A percentile compares a stretch with the other conserved stretches of the same genome.
These are phyloP conservation scores for Pholis gunnellus DNA, from an alignment of 2,113 vertebrate species.

Conservation along the genomic window DNA sequence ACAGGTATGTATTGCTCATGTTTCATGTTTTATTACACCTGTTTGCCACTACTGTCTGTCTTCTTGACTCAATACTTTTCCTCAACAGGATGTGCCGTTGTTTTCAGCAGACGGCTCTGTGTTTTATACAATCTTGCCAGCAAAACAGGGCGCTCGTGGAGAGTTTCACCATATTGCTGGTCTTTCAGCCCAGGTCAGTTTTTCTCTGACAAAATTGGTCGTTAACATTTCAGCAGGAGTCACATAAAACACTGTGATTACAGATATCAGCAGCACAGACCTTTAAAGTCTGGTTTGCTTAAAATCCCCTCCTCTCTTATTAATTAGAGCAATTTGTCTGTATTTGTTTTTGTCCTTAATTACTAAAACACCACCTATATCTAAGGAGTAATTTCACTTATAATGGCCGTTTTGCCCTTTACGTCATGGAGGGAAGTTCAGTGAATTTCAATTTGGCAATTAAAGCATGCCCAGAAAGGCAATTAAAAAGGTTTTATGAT, in stretches of 20 bases:
- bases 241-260: constrained; percentile 23
- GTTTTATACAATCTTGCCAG: constrained; percentile 84
- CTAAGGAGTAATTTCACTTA: constrained; percentile 1
- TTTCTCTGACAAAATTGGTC: background rate
- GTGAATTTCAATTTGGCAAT: constrained; percentile 1
- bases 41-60: background rate
- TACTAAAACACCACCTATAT: constrained; percentile 14
- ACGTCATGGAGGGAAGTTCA: background rate
- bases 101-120: constrained; percentile 81
- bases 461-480: background rate
- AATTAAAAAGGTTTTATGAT: constrained; percentile 30
- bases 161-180: constrained; percentile 86
- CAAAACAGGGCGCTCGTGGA: constrained; percentile 86
- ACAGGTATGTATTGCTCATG: constrained; percentile 75
- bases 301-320: background rate
- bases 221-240: constrained; percentile 14
- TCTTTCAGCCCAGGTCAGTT: constrained; percentile 83
- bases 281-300: background rate
- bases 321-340: constrained; percentile 12
- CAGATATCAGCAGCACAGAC: constrained; percentile 16
- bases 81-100: constrained; percentile 82
- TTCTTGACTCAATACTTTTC: background rate
- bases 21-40: background rate
- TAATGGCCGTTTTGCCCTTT: constrained; percentile 21
- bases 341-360: constrained; percentile 18